These are phyloP conservation scores for Theropithecus gelada DNA, from an alignment of 2,113 vertebrate species.

Conservation along the genomic window DNA sequence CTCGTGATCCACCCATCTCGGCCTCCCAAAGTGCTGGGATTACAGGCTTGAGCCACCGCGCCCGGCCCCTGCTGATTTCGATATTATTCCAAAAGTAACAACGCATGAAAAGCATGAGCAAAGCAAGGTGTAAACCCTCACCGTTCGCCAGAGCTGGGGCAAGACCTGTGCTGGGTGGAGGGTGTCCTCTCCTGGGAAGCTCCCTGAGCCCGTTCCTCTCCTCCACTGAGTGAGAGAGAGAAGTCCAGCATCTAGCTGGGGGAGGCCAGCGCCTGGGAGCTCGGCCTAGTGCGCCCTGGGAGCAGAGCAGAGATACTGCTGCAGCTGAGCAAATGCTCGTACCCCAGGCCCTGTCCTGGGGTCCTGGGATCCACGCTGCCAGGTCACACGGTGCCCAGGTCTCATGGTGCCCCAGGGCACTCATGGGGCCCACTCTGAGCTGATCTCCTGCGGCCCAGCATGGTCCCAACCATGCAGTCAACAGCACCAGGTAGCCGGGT, in stretches of 20 bases:
- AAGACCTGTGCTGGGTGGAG: not conserved
- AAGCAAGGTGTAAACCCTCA: fast-evolving
- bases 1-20: too few species aligned
- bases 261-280: not conserved
- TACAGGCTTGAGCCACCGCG: too few species aligned
- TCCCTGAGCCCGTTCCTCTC: fast-evolving
- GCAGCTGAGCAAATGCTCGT: not conserved
- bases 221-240: not conserved
- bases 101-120: fast-evolving
- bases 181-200: too few species aligned
- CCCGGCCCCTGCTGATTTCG: not conserved
- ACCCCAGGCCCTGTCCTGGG: not conserved
- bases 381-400: not conserved
- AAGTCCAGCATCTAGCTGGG: not conserved
- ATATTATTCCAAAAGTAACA: not conserved
- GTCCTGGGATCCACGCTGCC: not conserved
- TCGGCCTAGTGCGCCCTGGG: not conserved
- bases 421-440: too few species aligned
- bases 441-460: not conserved
- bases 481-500: too few species aligned
- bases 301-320: not conserved
- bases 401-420: not conserved
- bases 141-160: not conserved
- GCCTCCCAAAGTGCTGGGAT: too few species aligned
- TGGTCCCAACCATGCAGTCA: not conserved